A percentile compares a stretch with the other conserved stretches of the same genome.
These are phyloP conservation scores for Brachyhypopomus occidentalis DNA, from an alignment of 2,113 vertebrate species.

Conservation along the genomic window DNA sequence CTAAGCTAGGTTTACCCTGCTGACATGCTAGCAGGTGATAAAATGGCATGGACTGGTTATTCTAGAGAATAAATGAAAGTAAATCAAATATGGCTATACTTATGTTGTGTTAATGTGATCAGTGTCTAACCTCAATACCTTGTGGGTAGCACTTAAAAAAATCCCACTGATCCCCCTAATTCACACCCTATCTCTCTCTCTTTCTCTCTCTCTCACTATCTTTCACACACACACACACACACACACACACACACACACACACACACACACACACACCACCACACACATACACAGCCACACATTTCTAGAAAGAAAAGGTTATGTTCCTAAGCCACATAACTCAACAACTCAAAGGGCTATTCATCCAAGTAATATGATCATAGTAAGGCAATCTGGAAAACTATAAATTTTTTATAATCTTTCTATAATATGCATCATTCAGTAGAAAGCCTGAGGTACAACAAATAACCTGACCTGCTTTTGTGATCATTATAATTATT, in stretches of 20 bases:
- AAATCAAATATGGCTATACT: constrained; percentile 3
- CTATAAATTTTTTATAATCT: neutral
- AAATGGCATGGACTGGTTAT: constrained; percentile 33
- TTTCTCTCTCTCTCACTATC: too few species aligned
- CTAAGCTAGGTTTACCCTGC: constrained; percentile 71
- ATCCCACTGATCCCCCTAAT: too few species aligned
- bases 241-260: too few species aligned
- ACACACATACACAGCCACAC: neutral
- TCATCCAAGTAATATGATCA: neutral
- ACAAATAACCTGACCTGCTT: neutral
- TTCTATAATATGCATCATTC: neutral
- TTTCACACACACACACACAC: too few species aligned
- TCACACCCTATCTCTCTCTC: too few species aligned
- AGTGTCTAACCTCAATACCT: neutral
- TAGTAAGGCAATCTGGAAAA: neutral
- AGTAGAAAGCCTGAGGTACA: neutral
- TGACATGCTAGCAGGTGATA: constrained; percentile 64
- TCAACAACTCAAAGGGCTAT: neutral
- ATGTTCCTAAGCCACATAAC: neutral
- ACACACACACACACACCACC: neutral
- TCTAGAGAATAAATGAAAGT: neutral
- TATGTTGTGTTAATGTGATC: neutral
- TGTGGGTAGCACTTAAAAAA: neutral
- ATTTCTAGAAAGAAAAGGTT: neutral
- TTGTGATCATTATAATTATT: neutral